Conservation (phyloP, 2,797 vertebrate species). For the Rhinella marina region DNA sequence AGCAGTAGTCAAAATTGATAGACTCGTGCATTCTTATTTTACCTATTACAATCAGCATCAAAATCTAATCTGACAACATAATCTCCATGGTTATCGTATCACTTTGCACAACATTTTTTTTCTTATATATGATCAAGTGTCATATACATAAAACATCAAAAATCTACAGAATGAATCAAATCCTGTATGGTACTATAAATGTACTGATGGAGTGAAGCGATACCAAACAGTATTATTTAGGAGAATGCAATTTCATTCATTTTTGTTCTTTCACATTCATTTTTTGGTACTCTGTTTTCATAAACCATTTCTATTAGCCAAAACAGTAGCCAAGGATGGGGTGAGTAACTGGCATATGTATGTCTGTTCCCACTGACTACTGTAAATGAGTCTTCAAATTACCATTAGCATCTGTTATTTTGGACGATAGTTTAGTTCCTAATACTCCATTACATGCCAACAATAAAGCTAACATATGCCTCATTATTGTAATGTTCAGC, state of each 20-base stretch:
- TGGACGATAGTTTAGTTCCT: background rate
- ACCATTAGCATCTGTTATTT: background rate
- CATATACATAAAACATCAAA: background rate
- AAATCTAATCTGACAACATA: too few relatives aligned
- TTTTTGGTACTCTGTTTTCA: background rate
- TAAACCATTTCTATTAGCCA: background rate
- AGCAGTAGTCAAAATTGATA: background rate
- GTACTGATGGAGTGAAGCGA: background rate
- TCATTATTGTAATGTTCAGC: background rate
- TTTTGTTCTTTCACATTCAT: background rate
- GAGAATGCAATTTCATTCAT: background rate
- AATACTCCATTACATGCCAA: background rate
- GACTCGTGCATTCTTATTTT: background rate
- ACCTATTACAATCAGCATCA: too few relatives aligned
- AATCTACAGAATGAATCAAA: too few relatives aligned
- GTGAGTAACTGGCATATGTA: background rate
- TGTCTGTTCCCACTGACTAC: background rate
- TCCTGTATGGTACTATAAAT: background rate
- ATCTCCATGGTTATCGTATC: too few relatives aligned
- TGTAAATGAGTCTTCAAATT: background rate
- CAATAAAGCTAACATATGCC: background rate
- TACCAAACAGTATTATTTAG: background rate
- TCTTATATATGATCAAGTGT: background rate
- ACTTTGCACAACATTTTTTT: too few relatives aligned
- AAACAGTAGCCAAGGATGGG: too few relatives aligned